These are phyloP conservation scores for Thymallus thymallus DNA, from an alignment of 2,113 vertebrate genomes.

Conservation along the genomic window DNA sequence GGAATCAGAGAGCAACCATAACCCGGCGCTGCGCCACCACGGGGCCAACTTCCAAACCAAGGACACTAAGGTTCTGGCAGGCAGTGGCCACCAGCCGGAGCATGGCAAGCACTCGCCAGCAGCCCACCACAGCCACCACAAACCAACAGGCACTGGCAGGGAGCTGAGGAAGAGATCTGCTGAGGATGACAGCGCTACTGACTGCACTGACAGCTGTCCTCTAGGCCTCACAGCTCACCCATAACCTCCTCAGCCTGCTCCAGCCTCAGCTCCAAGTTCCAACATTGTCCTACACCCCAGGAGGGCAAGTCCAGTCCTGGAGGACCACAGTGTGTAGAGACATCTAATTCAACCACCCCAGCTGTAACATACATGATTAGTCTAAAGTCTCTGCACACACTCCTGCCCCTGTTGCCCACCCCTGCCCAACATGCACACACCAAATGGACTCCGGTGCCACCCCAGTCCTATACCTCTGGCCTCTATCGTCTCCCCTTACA, in stretches of 20 bases:
- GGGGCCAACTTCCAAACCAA: constrained; percentile 50
- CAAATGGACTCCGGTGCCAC: neutral
- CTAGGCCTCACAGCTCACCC: neutral
- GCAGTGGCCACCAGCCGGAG: constrained; percentile 60
- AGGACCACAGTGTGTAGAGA: too few relatives aligned
- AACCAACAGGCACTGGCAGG: constrained; percentile 74
- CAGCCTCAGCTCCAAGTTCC: neutral
- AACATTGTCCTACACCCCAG: neutral
- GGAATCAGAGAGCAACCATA: constrained; percentile 72
- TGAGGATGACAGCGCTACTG: constrained; percentile 67
- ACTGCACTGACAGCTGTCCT: constrained; percentile 80
- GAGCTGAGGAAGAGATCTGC: constrained; percentile 86
- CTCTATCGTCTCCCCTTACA: neutral
- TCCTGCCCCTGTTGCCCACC: too few relatives aligned
- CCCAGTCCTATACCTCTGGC: neutral
- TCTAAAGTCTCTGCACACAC: too few relatives aligned
- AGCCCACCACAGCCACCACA: constrained; percentile 71
- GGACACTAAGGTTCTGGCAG: constrained; percentile 55
- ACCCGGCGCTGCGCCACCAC: constrained; percentile 49
- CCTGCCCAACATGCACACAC: neutral
- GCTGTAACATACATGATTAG: too few relatives aligned
- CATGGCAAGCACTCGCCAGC: constrained; percentile 54
- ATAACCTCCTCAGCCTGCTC: constrained; percentile 69
- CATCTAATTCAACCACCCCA: too few relatives aligned
- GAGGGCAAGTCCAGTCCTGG: too few relatives aligned